A percentile compares a stretch with the other conserved stretches of the same genome.
Evolutionary conservation across 2,113 vertebrate genomes (phyloP).

Genomic region (Madoqua kirkii): DNA sequence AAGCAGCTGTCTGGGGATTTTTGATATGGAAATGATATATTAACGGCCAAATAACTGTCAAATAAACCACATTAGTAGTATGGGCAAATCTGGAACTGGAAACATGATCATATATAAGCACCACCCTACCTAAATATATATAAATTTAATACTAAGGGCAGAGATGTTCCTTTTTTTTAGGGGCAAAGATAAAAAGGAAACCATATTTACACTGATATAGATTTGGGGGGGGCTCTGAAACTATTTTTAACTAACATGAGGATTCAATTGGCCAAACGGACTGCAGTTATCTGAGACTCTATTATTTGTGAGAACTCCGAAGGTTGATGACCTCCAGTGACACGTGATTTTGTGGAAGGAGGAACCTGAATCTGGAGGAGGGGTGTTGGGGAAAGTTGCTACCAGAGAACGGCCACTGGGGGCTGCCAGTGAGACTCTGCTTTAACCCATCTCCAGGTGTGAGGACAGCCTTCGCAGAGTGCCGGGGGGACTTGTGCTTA

Average conservation of each 20-base stretch:
- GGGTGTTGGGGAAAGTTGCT: background rate
- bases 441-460: background rate
- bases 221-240: background rate
- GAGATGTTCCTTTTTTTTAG: background rate
- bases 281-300: background rate
- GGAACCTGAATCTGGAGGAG: background rate
- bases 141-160: background rate
- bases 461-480: background rate
- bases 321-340: background rate
- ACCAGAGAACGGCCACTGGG: background rate
- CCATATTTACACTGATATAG: background rate
- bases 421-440: background rate
- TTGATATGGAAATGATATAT: background rate
- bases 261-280: background rate
- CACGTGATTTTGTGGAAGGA: background rate
- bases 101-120: background rate
- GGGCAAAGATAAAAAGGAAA: background rate
- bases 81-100: background rate
- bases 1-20: constrained; percentile 2
- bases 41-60: background rate
- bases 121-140: background rate
- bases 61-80: background rate
- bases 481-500: background rate
- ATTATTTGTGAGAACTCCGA: background rate
- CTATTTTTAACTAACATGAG: background rate